Evolutionary conservation across 1,140 invertebrate species (phyloP).

Genomic region (Medauroidea extradentata): DNA sequence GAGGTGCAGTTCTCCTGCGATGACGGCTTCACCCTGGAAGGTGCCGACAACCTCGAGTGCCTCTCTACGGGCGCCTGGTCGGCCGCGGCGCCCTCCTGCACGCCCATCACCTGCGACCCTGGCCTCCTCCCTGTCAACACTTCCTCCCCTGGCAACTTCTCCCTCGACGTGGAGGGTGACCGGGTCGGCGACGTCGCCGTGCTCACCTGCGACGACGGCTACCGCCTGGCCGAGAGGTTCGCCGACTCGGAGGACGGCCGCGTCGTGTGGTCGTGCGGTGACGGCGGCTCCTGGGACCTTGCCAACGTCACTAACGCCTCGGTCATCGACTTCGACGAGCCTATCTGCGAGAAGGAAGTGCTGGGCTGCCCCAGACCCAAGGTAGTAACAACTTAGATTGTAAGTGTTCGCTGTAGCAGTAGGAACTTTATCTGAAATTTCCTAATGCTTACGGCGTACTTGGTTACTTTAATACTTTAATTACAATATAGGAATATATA

Average conservation of each 20-base stretch:
- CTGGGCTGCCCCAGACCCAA: constrained; percentile 18
- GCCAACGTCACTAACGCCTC: background rate
- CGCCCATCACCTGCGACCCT: background rate
- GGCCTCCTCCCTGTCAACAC: background rate
- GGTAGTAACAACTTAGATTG: too few relatives aligned
- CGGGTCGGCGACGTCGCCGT: background rate
- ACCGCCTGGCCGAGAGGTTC: background rate
- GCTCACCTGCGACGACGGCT: background rate
- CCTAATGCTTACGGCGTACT: background rate
- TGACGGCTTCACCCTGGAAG: background rate
- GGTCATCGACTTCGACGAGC: background rate
- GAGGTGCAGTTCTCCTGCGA: background rate
- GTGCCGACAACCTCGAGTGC: background rate
- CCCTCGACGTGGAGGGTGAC: background rate
- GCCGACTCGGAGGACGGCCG: too few relatives aligned
- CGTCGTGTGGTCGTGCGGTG: background rate
- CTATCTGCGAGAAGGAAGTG: constrained; percentile 5
- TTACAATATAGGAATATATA: background rate
- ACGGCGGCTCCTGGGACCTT: background rate
- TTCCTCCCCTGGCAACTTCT: background rate
- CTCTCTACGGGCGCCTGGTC: background rate
- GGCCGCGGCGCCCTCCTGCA: background rate
- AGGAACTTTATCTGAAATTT: background rate
- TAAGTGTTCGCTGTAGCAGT: too few relatives aligned
- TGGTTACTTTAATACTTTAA: background rate